phyloP scores from a whole-genome alignment of 1,140 invertebrate species.

The Drosophila funebris region DNA sequence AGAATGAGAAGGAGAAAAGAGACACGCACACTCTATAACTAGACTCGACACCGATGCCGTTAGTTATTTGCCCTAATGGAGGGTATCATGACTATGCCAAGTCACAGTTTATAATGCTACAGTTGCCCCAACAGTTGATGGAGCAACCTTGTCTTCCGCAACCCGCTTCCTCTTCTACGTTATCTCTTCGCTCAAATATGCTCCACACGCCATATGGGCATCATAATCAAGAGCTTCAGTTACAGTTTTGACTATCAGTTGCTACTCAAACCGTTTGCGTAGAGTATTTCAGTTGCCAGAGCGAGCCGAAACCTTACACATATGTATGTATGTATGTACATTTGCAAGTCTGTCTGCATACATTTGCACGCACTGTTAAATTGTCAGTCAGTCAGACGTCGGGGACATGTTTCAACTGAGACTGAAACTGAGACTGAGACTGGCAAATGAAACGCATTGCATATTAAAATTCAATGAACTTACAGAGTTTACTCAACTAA shows the following conservation, averaged over 20 bases:
- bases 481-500: conserved; percentile 69
- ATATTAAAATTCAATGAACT: conserved; percentile 82
- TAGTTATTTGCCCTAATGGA: background rate
- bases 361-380: conserved; percentile 6
- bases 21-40: conserved; percentile 28
- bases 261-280: background rate
- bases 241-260: background rate
- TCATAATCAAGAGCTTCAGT: conserved; percentile 21
- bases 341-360: conserved; percentile 1
- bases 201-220: conserved; percentile 2
- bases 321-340: background rate
- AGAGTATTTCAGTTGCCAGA: conserved; percentile 8
- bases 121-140: background rate
- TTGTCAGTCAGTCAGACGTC: background rate
- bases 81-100: background rate
- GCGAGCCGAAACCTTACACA: background rate
- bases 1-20: background rate
- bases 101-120: background rate
- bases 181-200: conserved; percentile 1
- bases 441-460: conserved; percentile 34
- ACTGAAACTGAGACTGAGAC: no score
- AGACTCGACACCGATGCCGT: conserved; percentile 51
- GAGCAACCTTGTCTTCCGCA: no score
- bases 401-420: conserved; percentile 45
- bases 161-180: background rate